These are phyloP conservation scores for Piliocolobus tephrosceles DNA, from an alignment of 2,113 vertebrate genomes.

Conservation along the genomic window DNA sequence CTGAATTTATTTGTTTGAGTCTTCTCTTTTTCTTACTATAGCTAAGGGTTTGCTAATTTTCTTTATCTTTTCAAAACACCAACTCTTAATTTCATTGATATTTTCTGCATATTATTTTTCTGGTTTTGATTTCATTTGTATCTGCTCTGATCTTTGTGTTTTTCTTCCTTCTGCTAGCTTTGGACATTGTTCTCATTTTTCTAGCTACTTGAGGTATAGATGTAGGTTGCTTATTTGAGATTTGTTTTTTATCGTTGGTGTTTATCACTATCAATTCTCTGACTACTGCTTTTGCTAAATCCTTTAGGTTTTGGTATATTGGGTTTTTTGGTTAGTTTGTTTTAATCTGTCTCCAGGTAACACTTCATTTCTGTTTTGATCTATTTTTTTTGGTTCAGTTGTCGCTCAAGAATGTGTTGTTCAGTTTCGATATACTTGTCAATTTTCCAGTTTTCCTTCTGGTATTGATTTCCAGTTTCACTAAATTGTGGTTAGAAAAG, in stretches of 20 bases:
- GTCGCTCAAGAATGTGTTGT: neutral
- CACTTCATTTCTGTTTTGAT: neutral
- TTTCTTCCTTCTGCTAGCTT: neutral
- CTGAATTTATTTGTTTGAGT: no score
- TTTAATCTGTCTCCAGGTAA: neutral
- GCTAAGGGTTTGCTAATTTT: no score
- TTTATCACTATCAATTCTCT: neutral
- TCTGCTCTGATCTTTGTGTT: no score
- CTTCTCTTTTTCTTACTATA: no score
- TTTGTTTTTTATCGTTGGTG: neutral
- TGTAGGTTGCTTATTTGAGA: neutral
- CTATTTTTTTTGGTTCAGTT: neutral
- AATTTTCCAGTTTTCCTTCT: neutral
- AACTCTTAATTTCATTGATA: no score
- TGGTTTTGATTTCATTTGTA: no score
- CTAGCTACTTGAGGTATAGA: neutral
- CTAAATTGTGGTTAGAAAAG: neutral
- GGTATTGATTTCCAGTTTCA: neutral
- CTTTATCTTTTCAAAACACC: no score
- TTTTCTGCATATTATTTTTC: no score
- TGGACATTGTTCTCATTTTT: neutral
- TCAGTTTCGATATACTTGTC: no score
- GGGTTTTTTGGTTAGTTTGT: no score
- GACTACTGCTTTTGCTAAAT: neutral
- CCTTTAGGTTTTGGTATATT: no score